These are phyloP conservation scores for Trachelus iudaicus DNA, from an alignment of 2,888 invertebrate genomes.

Conservation along the genomic window DNA sequence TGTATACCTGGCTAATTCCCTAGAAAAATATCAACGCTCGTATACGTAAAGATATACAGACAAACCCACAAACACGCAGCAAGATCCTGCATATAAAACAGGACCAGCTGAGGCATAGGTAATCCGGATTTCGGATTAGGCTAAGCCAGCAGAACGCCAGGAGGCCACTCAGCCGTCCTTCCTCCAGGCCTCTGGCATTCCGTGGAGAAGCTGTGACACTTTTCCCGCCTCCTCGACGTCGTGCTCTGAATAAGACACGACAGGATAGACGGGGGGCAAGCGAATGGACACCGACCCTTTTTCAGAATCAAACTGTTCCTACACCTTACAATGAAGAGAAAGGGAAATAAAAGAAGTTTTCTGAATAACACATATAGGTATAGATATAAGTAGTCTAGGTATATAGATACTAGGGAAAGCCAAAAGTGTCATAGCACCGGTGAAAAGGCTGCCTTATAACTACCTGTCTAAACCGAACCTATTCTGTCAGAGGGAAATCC, in stretches of 20 bases:
- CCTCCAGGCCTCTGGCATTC: conserved; percentile 16
- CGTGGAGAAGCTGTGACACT: conserved; percentile 5
- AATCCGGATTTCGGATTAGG: conserved; percentile 65
- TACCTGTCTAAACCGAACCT: background rate
- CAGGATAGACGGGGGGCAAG: conserved; percentile 21
- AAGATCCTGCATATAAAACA: conserved; percentile 39
- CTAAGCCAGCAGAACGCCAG: conserved; percentile 40
- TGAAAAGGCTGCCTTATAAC: background rate
- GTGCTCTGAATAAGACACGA: background rate
- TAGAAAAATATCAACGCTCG: conserved; percentile 37
- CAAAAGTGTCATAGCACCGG: background rate
- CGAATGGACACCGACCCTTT: background rate
- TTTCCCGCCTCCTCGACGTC: background rate
- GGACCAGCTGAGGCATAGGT: conserved; percentile 54
- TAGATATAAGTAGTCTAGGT: background rate
- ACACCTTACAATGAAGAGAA: conserved; percentile 26
- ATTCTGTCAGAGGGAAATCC: background rate
- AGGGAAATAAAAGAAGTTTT: conserved; percentile 2
- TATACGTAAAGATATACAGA: conserved; percentile 2
- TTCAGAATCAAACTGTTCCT: background rate
- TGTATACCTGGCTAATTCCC: conserved; percentile 26
- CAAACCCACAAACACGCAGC: background rate
- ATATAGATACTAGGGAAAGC: background rate
- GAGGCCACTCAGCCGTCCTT: conserved; percentile 15
- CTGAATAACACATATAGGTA: background rate